Conservation (phyloP, 2,797 vertebrate species). For the Sebastolobus alascanus region DNA sequence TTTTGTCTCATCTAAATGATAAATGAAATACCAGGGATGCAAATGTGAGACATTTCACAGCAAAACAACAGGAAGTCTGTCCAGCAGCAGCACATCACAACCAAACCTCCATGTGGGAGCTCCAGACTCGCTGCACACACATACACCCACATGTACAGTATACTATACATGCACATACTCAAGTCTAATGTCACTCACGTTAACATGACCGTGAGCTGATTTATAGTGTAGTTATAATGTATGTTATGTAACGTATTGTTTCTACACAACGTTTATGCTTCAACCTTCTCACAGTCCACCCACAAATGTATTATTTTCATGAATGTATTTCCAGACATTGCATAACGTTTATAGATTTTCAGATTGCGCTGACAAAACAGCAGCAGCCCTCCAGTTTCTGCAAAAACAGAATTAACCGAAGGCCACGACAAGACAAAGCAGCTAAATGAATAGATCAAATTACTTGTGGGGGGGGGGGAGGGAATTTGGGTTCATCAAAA, state of each 20-base stretch:
- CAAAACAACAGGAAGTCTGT: slow-evolving; percentile 15
- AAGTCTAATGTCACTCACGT: slow-evolving; percentile 7
- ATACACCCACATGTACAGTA: background rate
- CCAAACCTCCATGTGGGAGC: slow-evolving; percentile 39
- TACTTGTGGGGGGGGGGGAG: background rate
- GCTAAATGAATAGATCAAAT: background rate
- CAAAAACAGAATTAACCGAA: background rate
- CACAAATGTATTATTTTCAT: slow-evolving; percentile 79
- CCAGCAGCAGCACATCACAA: slow-evolving; percentile 35
- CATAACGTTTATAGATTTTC: slow-evolving; percentile 70
- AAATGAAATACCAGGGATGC: background rate
- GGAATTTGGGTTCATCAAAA: slow-evolving; percentile 8
- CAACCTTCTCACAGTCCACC: slow-evolving; percentile 74
- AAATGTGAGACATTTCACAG: slow-evolving; percentile 17
- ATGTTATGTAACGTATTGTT: slow-evolving; percentile 70
- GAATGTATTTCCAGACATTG: slow-evolving; percentile 79
- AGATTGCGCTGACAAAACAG: slow-evolving; percentile 55
- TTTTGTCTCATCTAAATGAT: background rate
- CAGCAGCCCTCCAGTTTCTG: slow-evolving; percentile 44
- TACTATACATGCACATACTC: background rate
- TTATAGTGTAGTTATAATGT: slow-evolving; percentile 28
- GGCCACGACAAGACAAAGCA: slow-evolving; percentile 25
- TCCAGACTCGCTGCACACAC: slow-evolving; percentile 41
- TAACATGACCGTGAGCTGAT: slow-evolving; percentile 14
- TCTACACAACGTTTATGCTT: slow-evolving; percentile 54